These are phyloP conservation scores for Eristalis tenax DNA, from an alignment of 2,888 invertebrate species.

Conservation along the genomic window DNA sequence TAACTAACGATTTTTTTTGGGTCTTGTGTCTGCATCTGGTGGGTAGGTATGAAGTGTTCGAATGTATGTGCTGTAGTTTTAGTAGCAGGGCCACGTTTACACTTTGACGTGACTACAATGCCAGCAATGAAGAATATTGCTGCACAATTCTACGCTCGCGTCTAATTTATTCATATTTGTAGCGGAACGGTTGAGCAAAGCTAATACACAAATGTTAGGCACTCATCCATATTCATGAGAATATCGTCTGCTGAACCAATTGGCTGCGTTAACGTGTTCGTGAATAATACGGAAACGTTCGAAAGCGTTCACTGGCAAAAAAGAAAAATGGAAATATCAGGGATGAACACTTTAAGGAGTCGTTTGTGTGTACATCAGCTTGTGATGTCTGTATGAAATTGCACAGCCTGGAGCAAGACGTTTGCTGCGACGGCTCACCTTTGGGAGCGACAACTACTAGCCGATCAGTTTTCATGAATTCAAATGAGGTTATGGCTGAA, in stretches of 20 bases:
- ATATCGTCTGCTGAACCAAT: slow-evolving; percentile 4
- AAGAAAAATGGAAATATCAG: neutral
- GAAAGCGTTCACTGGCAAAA: neutral
- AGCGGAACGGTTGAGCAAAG: slow-evolving; percentile 20
- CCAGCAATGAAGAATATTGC: neutral
- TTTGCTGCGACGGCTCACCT: neutral
- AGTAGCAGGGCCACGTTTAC: neutral
- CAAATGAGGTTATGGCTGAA: too few relatives aligned
- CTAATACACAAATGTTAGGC: slow-evolving; percentile 18
- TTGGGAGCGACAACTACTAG: neutral
- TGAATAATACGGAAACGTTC: slow-evolving; percentile 15
- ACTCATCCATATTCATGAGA: slow-evolving; percentile 28
- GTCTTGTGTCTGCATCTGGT: neutral
- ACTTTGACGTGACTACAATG: slow-evolving; percentile 13
- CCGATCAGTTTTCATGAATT: too few relatives aligned
- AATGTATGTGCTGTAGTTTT: slow-evolving; percentile 3
- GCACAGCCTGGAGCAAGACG: neutral
- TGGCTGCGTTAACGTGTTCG: slow-evolving; percentile 1
- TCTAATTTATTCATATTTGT: slow-evolving; percentile 38
- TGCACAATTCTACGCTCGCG: slow-evolving; percentile 9
- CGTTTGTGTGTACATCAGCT: neutral
- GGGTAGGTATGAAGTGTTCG: neutral
- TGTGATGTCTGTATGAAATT: neutral
- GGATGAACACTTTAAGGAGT: neutral
- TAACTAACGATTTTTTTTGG: neutral